Conservation (phyloP, 2,888 invertebrate genomes). For the Drosophila meridionalis region DNA sequence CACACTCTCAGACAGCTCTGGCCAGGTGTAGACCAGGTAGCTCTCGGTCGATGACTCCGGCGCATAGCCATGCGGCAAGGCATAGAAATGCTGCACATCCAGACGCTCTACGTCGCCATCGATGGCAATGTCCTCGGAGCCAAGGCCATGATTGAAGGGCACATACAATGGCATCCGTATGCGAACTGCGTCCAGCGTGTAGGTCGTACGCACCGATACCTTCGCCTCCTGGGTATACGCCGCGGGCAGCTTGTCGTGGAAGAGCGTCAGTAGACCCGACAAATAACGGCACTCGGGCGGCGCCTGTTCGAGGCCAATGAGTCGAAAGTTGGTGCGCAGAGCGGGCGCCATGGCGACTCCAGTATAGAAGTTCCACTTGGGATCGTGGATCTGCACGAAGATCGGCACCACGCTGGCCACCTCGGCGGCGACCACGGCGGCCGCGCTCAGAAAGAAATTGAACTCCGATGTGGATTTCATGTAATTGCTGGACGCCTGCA, state of each 20-base stretch:
- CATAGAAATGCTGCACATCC: conserved; percentile 83
- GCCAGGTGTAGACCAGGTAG: conserved; percentile 93
- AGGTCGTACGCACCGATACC: conserved; percentile 90
- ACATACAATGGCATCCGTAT: conserved; percentile 77
- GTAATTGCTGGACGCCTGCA: conserved; percentile 83
- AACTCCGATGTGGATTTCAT: conserved; percentile 90
- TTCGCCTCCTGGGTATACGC: conserved; percentile 87
- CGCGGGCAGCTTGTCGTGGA: conserved; percentile 94
- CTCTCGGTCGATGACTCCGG: conserved; percentile 93
- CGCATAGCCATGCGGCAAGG: conserved; percentile 93
- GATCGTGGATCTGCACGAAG: conserved; percentile 95
- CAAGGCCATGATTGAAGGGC: conserved; percentile 67
- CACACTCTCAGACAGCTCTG: conserved; percentile 92
- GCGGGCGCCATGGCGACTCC: conserved; percentile 93
- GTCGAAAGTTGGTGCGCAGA: conserved; percentile 92
- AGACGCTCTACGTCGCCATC: conserved; percentile 50
- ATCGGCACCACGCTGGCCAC: conserved; percentile 90
- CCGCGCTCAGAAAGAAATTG: conserved; percentile 91
- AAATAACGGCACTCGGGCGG: conserved; percentile 94
- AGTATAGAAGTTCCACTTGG: conserved; percentile 89
- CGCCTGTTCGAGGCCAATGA: conserved; percentile 92
- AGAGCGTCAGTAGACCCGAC: conserved; percentile 92
- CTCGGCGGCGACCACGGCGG: conserved; percentile 93
- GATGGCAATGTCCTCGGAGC: conserved; percentile 61
- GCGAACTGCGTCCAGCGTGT: conserved; percentile 86